Percentiles rank a stretch among this genome's conserved stretches.
Conservation (phyloP, 2,797 vertebrate species). For the Pseudochirops corinnae region DNA sequence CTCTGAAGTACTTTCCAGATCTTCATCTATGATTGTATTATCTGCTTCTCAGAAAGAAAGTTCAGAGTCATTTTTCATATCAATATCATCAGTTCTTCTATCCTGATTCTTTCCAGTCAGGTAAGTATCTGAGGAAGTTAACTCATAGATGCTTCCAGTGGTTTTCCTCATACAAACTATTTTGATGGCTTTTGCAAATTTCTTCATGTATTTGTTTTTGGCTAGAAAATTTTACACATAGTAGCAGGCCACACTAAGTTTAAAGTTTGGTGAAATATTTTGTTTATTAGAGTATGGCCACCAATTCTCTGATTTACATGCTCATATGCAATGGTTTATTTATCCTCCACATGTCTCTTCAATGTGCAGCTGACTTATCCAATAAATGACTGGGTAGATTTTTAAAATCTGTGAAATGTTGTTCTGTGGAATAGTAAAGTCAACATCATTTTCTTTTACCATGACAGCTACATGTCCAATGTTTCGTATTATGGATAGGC, state of each 20-base stretch:
- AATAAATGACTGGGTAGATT: neutral
- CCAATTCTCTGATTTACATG: neutral
- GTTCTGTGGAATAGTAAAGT: neutral
- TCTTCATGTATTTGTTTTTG: neutral
- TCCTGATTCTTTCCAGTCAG: neutral
- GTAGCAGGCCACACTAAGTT: neutral
- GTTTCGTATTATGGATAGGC: neutral
- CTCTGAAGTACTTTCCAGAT: neutral
- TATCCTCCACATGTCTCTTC: neutral
- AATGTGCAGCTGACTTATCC: neutral
- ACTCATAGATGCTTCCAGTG: neutral
- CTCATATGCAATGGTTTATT: neutral
- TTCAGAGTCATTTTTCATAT: neutral
- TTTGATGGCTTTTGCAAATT: neutral
- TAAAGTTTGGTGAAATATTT: neutral
- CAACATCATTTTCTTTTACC: neutral
- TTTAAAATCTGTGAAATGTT: neutral
- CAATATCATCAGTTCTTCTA: neutral
- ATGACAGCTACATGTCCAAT: neutral
- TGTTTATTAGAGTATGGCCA: neutral
- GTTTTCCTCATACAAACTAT: neutral
- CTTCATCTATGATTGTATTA: neutral
- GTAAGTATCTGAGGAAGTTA: neutral
- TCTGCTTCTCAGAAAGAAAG: neutral
- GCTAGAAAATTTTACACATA: neutral